Evolutionary conservation across 1,140 invertebrate genomes (phyloP).

Genomic region (Dinothrombium tinctorium): DNA sequence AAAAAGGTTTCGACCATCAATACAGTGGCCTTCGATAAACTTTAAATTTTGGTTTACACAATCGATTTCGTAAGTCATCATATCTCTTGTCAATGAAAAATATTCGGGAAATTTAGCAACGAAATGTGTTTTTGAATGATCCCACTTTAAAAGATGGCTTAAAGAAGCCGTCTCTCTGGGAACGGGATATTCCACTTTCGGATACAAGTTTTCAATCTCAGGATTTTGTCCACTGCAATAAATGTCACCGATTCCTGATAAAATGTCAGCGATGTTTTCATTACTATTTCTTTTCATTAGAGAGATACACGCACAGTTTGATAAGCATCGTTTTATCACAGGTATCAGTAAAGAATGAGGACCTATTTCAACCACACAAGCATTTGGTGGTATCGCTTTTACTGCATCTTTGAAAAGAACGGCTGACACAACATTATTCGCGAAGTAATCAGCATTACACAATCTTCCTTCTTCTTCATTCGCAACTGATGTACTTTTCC

Average conservation of each 20-base stretch:
- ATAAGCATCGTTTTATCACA: not conserved
- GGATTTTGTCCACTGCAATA: conserved; percentile 46
- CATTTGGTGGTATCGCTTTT: not conserved
- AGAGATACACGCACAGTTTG: not conserved
- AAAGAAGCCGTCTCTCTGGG: conserved; percentile 66
- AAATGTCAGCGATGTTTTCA: conserved; percentile 36
- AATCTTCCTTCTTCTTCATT: too few species aligned
- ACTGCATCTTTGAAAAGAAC: too few species aligned
- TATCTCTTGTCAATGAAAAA: too few species aligned
- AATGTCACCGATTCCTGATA: too few species aligned
- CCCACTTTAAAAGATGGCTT: conserved; percentile 59
- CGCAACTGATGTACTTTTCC: too few species aligned
- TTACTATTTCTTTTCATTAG: too few species aligned
- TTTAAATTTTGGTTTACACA: not conserved
- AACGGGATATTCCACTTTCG: conserved; percentile 60
- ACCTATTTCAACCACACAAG: not conserved
- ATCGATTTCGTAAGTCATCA: too few species aligned
- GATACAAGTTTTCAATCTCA: conserved; percentile 40
- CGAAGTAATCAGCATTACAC: too few species aligned
- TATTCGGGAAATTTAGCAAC: too few species aligned
- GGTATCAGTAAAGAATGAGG: not conserved
- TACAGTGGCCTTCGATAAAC: conserved; percentile 41
- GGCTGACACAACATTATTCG: too few species aligned
- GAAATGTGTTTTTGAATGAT: too few species aligned
- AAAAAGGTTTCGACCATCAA: conserved; percentile 78